Percentiles rank a stretch among this genome's conserved stretches.
phyloP scores from a whole-genome alignment of 2,113 vertebrate genomes.

The Electrona antarctica region DNA sequence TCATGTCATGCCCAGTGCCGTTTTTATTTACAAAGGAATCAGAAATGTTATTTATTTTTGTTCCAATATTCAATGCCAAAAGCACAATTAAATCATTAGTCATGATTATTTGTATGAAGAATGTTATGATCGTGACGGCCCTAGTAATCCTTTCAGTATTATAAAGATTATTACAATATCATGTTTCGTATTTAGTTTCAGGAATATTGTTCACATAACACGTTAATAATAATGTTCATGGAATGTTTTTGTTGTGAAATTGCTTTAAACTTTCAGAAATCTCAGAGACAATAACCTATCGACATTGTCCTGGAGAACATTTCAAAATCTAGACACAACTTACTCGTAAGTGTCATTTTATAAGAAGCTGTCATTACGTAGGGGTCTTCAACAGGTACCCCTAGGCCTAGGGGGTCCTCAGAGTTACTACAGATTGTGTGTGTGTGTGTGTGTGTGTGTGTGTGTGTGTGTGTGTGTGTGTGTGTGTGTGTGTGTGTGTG shows the following conservation, averaged over 20 bases:
- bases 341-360: slow-evolving; percentile 85
- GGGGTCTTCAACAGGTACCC: background rate
- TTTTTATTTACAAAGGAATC: no score
- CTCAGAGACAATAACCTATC: slow-evolving; percentile 93
- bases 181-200: background rate
- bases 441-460: slow-evolving; percentile 1
- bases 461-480: slow-evolving; percentile 2
- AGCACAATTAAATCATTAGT: no score
- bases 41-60: no score
- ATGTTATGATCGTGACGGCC: no score
- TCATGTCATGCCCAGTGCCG: no score
- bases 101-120: no score
- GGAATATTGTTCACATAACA: background rate
- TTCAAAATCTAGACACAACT: slow-evolving; percentile 87
- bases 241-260: background rate
- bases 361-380: background rate
- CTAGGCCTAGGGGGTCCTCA: background rate
- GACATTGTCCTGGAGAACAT: slow-evolving; percentile 90
- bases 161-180: no score
- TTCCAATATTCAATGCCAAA: no score
- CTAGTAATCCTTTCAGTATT: no score
- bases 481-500: slow-evolving; percentile 7
- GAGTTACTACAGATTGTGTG: background rate
- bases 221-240: background rate
- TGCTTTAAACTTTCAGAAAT: slow-evolving; percentile 79